phyloP scores from a whole-genome alignment of 2,797 vertebrate species.

The Erethizon dorsatum region DNA sequence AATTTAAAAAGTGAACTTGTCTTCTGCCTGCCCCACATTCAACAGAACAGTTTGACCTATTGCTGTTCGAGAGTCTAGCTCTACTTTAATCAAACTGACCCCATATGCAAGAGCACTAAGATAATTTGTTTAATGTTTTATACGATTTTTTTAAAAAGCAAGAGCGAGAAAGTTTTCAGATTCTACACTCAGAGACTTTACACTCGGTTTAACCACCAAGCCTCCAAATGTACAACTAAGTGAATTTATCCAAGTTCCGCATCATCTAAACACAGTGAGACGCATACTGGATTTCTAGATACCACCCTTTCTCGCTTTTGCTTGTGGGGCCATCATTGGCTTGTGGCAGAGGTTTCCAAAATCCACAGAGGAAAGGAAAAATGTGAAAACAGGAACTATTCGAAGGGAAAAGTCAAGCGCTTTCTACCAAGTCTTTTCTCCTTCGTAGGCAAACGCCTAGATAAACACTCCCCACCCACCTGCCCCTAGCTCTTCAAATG shows the following conservation, averaged over 20 bases:
- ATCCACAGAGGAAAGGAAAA: background rate
- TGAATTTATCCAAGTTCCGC: too few species aligned
- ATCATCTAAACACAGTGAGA: too few species aligned
- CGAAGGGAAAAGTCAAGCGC: background rate
- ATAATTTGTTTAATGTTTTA: background rate
- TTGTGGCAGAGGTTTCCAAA: too few species aligned
- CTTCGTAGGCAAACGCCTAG: background rate
- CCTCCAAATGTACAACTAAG: too few species aligned
- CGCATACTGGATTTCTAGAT: too few species aligned
- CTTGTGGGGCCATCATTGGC: too few species aligned
- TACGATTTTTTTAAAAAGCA: background rate
- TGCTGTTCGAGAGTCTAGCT: background rate
- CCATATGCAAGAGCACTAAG: background rate
- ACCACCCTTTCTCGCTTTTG: too few species aligned
- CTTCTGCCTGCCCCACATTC: background rate
- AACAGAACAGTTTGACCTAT: background rate
- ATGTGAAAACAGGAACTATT: background rate
- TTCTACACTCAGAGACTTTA: too few species aligned
- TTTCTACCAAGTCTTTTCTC: background rate
- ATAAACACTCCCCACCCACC: background rate
- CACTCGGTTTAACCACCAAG: too few species aligned
- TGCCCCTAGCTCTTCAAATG: background rate
- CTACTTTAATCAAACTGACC: background rate
- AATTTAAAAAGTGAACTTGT: background rate
- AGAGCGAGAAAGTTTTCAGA: background rate